phyloP scores from a whole-genome alignment of 2,113 vertebrate species.

The Nerophis lumbriciformis region DNA sequence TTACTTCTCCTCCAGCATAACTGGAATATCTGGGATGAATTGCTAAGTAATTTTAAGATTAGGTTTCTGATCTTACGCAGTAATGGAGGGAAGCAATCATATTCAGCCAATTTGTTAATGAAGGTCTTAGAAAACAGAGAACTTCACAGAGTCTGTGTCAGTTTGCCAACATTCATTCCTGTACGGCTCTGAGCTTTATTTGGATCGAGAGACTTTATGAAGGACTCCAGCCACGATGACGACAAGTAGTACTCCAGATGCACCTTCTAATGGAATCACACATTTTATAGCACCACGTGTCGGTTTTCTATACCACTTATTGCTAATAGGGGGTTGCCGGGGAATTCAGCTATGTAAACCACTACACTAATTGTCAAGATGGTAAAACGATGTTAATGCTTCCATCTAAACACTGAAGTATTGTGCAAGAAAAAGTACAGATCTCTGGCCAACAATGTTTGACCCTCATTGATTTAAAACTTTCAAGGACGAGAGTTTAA shows the following conservation, averaged over 20 bases:
- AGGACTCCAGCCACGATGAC: too few relatives aligned
- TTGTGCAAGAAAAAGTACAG: conserved; percentile 35
- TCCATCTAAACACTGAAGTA: conserved; percentile 15
- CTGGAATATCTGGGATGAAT: conserved; percentile 60
- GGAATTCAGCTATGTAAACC: too few relatives aligned
- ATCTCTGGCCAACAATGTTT: conserved; percentile 50
- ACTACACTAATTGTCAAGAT: too few relatives aligned
- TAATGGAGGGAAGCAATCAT: conserved; percentile 50
- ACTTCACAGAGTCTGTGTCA: conserved; percentile 12
- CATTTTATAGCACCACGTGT: too few relatives aligned
- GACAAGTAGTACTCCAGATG: too few relatives aligned
- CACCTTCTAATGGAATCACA: too few relatives aligned
- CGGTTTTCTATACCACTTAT: too few relatives aligned
- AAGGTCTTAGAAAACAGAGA: conserved; percentile 47
- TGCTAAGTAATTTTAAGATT: conserved; percentile 68
- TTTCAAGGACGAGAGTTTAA: conserved; percentile 25
- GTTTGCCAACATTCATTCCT: conserved; percentile 8
- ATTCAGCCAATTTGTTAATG: conserved; percentile 51
- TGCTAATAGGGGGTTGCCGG: too few relatives aligned
- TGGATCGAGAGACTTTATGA: conserved; percentile 2
- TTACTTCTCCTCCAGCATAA: conserved; percentile 58
- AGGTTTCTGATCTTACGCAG: conserved; percentile 58
- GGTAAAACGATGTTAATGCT: not conserved
- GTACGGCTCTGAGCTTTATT: conserved; percentile 1
- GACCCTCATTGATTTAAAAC: conserved; percentile 50